Evolutionary conservation across 2,888 invertebrate genomes (phyloP).

Genomic region (Epicampocera succincta): DNA sequence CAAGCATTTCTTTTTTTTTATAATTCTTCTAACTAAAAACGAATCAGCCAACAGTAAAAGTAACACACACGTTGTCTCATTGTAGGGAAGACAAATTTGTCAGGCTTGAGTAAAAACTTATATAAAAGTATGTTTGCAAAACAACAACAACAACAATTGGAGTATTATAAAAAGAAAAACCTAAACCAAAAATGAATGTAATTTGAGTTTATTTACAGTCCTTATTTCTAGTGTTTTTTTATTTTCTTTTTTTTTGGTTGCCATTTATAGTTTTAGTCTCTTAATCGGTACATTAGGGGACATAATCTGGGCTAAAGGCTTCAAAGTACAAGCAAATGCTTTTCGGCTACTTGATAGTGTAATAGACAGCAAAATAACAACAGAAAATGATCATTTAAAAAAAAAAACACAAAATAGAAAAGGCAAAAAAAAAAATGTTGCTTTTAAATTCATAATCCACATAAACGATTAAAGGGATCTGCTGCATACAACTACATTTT

Average conservation of each 20-base stretch:
- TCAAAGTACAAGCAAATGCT: constrained; percentile 13
- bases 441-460: background rate
- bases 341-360: constrained; percentile 19
- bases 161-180: background rate
- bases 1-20: background rate
- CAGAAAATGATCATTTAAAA: too few relatives aligned
- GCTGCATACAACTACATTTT: background rate
- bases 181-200: constrained; percentile 15
- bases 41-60: background rate
- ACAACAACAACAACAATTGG: too few relatives aligned
- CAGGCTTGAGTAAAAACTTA: too few relatives aligned
- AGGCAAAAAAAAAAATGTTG: too few relatives aligned
- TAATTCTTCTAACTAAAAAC: too few relatives aligned
- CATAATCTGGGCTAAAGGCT: constrained; percentile 39
- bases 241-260: background rate
- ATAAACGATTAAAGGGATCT: too few relatives aligned
- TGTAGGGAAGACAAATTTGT: too few relatives aligned
- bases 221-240: background rate
- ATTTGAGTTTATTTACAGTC: constrained; percentile 20
- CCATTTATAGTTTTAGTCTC: constrained; percentile 30
- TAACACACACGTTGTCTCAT: too few relatives aligned
- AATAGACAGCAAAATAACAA: background rate
- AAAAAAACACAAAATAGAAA: too few relatives aligned
- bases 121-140: too few relatives aligned
- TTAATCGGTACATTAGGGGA: constrained; percentile 53